phyloP scores from a whole-genome alignment of 2,888 invertebrate species.

The Empis livida region DNA sequence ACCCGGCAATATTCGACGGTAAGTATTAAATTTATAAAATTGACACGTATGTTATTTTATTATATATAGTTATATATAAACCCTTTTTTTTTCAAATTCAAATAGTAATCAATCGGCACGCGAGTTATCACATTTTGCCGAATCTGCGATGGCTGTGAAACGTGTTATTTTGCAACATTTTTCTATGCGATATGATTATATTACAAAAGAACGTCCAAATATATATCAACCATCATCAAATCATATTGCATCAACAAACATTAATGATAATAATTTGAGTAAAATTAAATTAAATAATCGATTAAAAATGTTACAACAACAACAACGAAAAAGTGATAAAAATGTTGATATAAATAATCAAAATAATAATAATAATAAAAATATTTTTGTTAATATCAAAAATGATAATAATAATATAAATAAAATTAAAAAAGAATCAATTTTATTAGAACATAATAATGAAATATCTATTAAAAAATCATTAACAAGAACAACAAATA shows the following conservation, averaged over 20 bases:
- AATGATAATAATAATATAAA: neutral
- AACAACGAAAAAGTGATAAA: too few species aligned
- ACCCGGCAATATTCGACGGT: constrained; percentile 74
- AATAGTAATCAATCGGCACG: constrained; percentile 93
- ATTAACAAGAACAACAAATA: neutral
- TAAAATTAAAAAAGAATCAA: neutral
- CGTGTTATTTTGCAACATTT: constrained; percentile 90
- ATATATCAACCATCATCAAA: constrained; percentile 38
- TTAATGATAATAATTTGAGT: too few species aligned
- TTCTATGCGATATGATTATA: constrained; percentile 75
- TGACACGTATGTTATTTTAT: too few species aligned
- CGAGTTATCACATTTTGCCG: constrained; percentile 89
- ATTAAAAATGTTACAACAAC: too few species aligned
- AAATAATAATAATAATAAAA: too few species aligned
- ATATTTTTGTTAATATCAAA: too few species aligned
- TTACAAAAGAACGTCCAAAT: constrained; percentile 45
- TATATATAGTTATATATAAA: neutral
- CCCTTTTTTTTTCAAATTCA: constrained; percentile 5
- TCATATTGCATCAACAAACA: constrained; percentile 1
- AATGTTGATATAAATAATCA: too few species aligned
- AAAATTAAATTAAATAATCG: too few species aligned
- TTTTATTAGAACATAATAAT: neutral
- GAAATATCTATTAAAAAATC: neutral
- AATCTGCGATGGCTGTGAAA: constrained; percentile 93
- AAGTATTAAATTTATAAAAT: too few species aligned